A percentile compares a stretch with the other conserved stretches of the same genome.
Evolutionary conservation across 2,888 invertebrate species (phyloP).

Genomic region (Drosophila fulvimacula): DNA sequence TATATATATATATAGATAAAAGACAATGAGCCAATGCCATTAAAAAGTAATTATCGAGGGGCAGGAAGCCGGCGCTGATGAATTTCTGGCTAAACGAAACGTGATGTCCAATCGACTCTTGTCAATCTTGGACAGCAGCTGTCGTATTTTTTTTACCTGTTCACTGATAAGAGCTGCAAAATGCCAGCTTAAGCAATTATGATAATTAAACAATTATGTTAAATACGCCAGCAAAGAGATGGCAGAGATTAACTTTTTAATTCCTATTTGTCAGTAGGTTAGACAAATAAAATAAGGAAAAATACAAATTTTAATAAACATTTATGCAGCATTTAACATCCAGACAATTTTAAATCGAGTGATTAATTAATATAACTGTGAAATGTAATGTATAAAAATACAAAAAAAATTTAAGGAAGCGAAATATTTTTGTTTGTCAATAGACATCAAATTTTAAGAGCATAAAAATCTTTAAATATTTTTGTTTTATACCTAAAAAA

Average conservation of each 20-base stretch:
- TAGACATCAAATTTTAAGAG: no score
- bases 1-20: background rate
- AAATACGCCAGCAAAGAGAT: background rate
- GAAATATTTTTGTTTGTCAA: no score
- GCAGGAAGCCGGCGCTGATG: background rate
- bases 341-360: background rate
- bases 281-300: background rate
- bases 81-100: slow-evolving; percentile 15
- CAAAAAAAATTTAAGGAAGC: no score
- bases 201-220: slow-evolving; percentile 8
- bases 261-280: background rate
- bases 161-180: slow-evolving; percentile 25
- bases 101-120: slow-evolving; percentile 43
- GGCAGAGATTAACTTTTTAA: background rate
- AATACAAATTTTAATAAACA: background rate
- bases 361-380: no score
- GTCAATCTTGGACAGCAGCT: slow-evolving; percentile 9
- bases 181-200: slow-evolving; percentile 29
- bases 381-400: background rate
- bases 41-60: slow-evolving; percentile 63
- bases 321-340: background rate
- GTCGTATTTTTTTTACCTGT: background rate
- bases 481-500: no score
- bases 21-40: slow-evolving; percentile 29
- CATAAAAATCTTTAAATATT: no score